Percentiles rank a stretch among this genome's conserved stretches.
Evolutionary conservation across 2,888 invertebrate species (phyloP).

Genomic region (Drosophila niveifrons): DNA sequence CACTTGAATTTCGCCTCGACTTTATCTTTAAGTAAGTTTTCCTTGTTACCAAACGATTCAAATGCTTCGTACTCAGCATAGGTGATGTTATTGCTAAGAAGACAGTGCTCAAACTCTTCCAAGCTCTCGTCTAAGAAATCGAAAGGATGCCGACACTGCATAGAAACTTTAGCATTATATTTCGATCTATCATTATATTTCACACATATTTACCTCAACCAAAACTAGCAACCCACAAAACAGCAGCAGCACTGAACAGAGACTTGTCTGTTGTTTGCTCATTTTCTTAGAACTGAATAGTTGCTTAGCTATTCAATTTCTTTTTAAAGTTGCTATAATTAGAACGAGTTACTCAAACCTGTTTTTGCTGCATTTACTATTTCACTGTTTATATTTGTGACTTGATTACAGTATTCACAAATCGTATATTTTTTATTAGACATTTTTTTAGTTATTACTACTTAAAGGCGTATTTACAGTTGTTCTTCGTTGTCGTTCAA

Average conservation of each 20-base stretch:
- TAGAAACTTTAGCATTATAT: not conserved
- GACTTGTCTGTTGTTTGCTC: not conserved
- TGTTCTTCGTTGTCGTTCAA: not conserved
- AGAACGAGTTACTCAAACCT: conserved; percentile 8
- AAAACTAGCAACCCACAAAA: conserved; percentile 1
- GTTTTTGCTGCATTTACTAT: conserved; percentile 4
- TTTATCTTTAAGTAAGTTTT: conserved; percentile 6
- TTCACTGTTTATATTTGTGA: not conserved
- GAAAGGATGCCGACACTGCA: conserved; percentile 17
- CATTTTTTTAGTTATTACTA: not conserved
- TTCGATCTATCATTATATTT: not conserved
- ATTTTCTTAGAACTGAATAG: conserved; percentile 11
- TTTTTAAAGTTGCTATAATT: conserved; percentile 6
- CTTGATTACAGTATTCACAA: not conserved
- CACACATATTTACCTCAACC: not conserved
- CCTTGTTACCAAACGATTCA: conserved; percentile 9
- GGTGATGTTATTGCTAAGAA: conserved; percentile 1
- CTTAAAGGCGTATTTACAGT: not conserved
- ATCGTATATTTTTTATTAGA: too few species aligned
- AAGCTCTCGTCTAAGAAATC: conserved; percentile 18
- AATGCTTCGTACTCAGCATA: conserved; percentile 14
- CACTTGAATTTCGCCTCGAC: conserved; percentile 20
- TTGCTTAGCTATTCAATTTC: not conserved
- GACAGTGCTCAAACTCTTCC: conserved; percentile 9
- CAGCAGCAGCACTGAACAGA: not conserved